Evolutionary conservation across 2,797 vertebrate species (phyloP).

Genomic region (Prunella strophiata): DNA sequence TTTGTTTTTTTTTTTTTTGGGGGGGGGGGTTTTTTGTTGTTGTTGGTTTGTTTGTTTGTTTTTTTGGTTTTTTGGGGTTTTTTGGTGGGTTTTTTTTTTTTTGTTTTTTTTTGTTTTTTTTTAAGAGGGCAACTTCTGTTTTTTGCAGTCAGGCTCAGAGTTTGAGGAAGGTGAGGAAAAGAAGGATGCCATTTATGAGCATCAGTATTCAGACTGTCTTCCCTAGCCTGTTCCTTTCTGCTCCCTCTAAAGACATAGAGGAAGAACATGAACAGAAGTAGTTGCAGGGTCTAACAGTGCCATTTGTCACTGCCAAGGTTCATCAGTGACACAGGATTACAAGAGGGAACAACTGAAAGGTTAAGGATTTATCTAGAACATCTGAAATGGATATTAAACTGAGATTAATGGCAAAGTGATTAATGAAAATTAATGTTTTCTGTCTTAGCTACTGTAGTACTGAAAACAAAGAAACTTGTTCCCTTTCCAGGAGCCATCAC

Average conservation of each 20-base stretch:
- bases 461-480: neutral
- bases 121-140: neutral
- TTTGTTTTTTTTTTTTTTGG: too few relatives aligned
- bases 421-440: slow-evolving; percentile 41
- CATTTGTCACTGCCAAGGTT: slow-evolving; percentile 61
- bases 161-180: neutral
- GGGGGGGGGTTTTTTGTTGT: too few relatives aligned
- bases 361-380: slow-evolving; percentile 61
- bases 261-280: neutral
- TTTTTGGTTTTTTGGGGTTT: too few relatives aligned
- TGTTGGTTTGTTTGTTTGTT: too few relatives aligned
- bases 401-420: slow-evolving; percentile 37
- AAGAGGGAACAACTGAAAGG: slow-evolving; percentile 41
- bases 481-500: neutral
- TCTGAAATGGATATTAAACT: slow-evolving; percentile 47
- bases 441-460: neutral
- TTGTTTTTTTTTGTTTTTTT: neutral
- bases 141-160: neutral
- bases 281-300: neutral
- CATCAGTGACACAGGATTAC: slow-evolving; percentile 30
- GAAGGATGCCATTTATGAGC: neutral
- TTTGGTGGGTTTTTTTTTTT: too few relatives aligned
- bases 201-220: neutral
- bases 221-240: neutral
- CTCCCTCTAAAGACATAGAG: neutral